Conservation (phyloP, 2,888 invertebrate species). For the Cepaea hortensis region DNA sequence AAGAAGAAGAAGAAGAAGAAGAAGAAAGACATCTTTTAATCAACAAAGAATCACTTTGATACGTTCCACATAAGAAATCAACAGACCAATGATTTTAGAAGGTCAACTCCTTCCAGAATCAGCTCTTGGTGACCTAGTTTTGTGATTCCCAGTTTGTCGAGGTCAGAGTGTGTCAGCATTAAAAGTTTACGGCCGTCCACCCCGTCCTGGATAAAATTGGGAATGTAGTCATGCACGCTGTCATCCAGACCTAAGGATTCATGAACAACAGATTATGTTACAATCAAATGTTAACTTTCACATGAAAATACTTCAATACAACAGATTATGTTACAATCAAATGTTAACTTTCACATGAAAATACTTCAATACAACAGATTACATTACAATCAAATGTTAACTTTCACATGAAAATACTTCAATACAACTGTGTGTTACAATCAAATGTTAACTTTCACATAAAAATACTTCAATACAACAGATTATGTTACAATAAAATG, state of each 20-base stretch:
- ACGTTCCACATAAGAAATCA: neutral
- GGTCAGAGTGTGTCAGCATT: constrained; percentile 89
- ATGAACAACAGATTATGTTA: neutral
- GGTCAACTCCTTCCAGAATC: constrained; percentile 92
- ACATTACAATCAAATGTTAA: too few species aligned
- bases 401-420: too few species aligned
- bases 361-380: too few species aligned
- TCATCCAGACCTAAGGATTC: constrained; percentile 83
- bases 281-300: too few species aligned
- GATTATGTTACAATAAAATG: too few species aligned
- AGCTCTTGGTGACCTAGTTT: constrained; percentile 95
- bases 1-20: neutral
- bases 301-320: too few species aligned
- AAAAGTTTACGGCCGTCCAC: constrained; percentile 89
- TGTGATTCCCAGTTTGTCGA: constrained; percentile 89
- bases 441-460: too few species aligned
- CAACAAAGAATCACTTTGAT: neutral
- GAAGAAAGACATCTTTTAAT: neutral
- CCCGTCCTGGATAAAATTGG: constrained; percentile 86
- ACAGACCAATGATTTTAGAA: constrained; percentile 90
- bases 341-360: too few species aligned
- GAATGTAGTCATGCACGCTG: constrained; percentile 87
- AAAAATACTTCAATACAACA: too few species aligned
- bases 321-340: too few species aligned
- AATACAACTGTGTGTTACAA: too few species aligned